Conservation (phyloP, 2,113 vertebrate genomes). For the Megaceryle maxima region DNA sequence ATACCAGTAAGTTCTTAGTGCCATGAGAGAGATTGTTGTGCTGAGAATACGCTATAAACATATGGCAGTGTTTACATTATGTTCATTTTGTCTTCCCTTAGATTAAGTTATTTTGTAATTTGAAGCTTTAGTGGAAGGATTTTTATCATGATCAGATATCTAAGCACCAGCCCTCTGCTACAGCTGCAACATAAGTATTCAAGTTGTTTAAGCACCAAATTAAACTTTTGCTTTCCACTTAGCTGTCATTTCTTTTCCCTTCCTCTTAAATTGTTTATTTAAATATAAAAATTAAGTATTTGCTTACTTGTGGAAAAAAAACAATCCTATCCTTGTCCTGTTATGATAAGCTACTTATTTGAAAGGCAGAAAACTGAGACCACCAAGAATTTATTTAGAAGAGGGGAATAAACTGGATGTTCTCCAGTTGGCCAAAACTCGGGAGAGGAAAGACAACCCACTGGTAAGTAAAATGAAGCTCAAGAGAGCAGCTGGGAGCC, state of each 20-base stretch:
- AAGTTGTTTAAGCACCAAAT: not conserved
- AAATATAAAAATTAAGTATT: not conserved
- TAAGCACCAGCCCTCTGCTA: not conserved
- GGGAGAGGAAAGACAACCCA: not conserved
- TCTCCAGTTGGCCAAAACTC: not conserved
- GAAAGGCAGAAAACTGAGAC: not conserved
- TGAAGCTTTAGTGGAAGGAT: not conserved
- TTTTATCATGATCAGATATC: not conserved
- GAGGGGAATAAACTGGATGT: not conserved
- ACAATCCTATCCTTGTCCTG: not conserved
- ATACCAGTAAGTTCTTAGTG: not conserved
- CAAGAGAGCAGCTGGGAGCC: not conserved
- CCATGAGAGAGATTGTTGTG: not conserved
- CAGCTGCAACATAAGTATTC: constrained; percentile 8
- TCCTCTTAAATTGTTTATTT: constrained; percentile 11
- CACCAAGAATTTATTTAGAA: not conserved
- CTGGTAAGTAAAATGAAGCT: not conserved
- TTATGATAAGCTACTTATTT: not conserved
- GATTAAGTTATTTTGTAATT: constrained; percentile 37
- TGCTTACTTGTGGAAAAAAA: not conserved
- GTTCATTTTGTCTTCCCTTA: constrained; percentile 7
- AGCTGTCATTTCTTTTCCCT: not conserved
- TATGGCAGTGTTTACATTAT: not conserved
- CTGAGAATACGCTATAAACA: not conserved
- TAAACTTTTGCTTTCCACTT: constrained; percentile 8